Evolutionary conservation across 1,140 invertebrate genomes (phyloP).

Genomic region (Aphelenchoides besseyi): DNA sequence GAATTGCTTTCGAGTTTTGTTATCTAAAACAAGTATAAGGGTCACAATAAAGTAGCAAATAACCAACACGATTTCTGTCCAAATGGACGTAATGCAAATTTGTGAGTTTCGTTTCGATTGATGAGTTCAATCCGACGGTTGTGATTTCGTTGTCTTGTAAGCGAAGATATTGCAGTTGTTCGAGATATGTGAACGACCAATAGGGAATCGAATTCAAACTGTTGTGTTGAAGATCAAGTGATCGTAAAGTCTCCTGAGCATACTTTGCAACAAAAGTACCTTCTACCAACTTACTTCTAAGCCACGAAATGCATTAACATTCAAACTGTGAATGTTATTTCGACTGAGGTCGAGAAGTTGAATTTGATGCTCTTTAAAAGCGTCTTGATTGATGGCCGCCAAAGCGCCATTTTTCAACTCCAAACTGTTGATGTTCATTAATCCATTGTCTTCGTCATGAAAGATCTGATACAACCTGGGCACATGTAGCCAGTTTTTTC

Average conservation of each 20-base stretch:
- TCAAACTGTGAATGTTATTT: constrained; percentile 41
- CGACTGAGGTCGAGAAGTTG: constrained; percentile 32
- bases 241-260: constrained; percentile 34
- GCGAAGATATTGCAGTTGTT: constrained; percentile 32
- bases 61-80: constrained; percentile 36
- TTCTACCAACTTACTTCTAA: constrained; percentile 32
- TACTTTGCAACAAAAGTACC: constrained; percentile 4
- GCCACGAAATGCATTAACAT: constrained; percentile 50
- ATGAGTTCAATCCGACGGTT: constrained; percentile 20
- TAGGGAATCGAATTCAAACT: constrained; percentile 26
- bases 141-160: constrained; percentile 42
- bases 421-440: constrained; percentile 22
- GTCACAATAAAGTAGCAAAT: constrained; percentile 2
- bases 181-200: constrained; percentile 45
- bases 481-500: not conserved
- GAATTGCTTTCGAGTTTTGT: constrained; percentile 5
- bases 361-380: constrained; percentile 37
- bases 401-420: constrained; percentile 23
- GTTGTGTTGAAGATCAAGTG: constrained; percentile 35
- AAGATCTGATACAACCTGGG: not conserved
- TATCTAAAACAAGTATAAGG: constrained; percentile 38
- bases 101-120: constrained; percentile 35
- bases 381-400: constrained; percentile 37
- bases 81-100: constrained; percentile 40
- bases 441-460: not conserved